A percentile compares a stretch with the other conserved stretches of the same genome.
Conservation (phyloP, 2,113 vertebrate genomes). For the Callithrix jacchus region DNA sequence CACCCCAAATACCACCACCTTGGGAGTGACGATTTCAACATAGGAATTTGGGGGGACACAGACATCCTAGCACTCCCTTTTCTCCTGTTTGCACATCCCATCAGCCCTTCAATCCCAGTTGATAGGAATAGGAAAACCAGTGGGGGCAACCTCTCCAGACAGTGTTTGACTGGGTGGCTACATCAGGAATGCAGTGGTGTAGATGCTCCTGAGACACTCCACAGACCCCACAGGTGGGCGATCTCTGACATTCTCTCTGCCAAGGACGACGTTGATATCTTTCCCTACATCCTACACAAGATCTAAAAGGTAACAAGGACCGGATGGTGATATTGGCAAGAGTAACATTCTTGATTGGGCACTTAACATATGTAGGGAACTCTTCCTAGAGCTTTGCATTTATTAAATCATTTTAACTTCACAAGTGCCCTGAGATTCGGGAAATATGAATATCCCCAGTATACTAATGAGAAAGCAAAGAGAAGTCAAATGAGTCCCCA, state of each 20-base stretch:
- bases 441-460: not conserved
- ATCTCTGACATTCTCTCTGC: not conserved
- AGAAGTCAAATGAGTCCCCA: not conserved
- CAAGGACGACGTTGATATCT: not conserved
- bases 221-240: not conserved
- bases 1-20: not conserved
- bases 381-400: not conserved
- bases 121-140: not conserved
- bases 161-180: not conserved
- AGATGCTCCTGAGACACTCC: not conserved
- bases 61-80: not conserved
- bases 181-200: not conserved
- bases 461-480: not conserved
- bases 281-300: too few species aligned
- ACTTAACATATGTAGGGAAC: not conserved
- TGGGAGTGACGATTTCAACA: not conserved
- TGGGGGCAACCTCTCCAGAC: not conserved
- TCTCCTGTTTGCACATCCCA: not conserved
- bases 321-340: not conserved
- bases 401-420: not conserved
- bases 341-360: not conserved
- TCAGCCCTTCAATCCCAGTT: not conserved
- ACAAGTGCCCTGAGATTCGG: not conserved
- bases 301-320: not conserved
- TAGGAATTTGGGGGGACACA: not conserved